These are phyloP conservation scores for Parus major DNA, from an alignment of 2,113 vertebrate genomes.

Conservation along the genomic window DNA sequence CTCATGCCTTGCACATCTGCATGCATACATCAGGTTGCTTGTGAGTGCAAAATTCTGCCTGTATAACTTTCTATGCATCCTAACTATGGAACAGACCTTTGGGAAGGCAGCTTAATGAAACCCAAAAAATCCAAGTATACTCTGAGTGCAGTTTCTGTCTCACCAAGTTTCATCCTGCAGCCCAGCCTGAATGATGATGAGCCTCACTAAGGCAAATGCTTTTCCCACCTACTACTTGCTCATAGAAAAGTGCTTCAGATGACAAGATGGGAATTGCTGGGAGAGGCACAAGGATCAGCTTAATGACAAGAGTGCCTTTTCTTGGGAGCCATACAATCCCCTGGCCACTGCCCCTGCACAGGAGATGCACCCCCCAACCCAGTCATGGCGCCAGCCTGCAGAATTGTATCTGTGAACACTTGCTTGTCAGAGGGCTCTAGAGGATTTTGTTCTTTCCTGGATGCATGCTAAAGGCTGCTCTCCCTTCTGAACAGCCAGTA, in stretches of 20 bases:
- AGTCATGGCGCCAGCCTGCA: accelerated
- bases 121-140: neutral
- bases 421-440: neutral
- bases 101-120: neutral
- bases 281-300: neutral
- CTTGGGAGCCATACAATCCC: neutral
- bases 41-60: neutral
- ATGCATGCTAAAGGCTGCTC: neutral
- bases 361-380: neutral
- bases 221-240: neutral
- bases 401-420: neutral
- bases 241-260: neutral
- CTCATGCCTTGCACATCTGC: neutral
- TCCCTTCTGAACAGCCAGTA: neutral
- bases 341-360: neutral
- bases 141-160: neutral
- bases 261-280: neutral
- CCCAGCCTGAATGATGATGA: neutral
- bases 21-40: accelerated
- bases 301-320: neutral
- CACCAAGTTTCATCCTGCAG: neutral
- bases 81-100: neutral
- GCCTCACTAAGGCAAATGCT: neutral
- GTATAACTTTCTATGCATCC: neutral
- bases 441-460: neutral